Evolutionary conservation across 2,113 vertebrate species (phyloP).

Genomic region (Pogonocichla stellata): DNA sequence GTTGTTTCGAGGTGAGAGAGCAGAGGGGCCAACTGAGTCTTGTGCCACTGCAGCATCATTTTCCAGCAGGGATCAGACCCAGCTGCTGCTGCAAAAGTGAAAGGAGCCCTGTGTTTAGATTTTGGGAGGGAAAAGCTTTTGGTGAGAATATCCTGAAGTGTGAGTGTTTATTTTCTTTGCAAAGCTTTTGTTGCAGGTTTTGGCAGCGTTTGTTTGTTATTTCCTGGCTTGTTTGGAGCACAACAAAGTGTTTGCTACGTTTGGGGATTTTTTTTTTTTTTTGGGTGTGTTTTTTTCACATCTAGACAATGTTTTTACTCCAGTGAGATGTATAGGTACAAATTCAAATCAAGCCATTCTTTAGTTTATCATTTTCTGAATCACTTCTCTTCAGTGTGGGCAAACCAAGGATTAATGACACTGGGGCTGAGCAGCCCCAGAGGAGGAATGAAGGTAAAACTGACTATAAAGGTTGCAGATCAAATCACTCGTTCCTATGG

Average conservation of each 20-base stretch:
- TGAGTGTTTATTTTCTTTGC: neutral
- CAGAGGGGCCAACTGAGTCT: neutral
- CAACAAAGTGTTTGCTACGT: neutral
- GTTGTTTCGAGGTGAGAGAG: neutral
- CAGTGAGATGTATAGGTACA: neutral
- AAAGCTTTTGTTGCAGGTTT: neutral
- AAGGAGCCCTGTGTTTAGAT: neutral
- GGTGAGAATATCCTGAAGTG: neutral
- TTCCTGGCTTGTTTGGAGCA: neutral
- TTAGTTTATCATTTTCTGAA: neutral
- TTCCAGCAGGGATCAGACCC: neutral
- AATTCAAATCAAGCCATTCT: neutral
- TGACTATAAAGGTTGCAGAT: neutral
- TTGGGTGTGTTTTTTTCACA: neutral
- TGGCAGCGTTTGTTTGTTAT: neutral
- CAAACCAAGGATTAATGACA: neutral
- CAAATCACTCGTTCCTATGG: neutral
- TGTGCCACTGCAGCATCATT: fast-evolving
- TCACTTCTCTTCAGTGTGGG: neutral
- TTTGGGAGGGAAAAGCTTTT: neutral
- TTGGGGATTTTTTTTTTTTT: neutral
- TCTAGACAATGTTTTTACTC: neutral
- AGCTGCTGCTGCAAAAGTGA: neutral
- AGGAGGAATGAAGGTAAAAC: neutral
- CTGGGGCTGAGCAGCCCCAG: neutral